Conservation (phyloP, 2,797 vertebrate species). For the Mionectes olivaceus region DNA sequence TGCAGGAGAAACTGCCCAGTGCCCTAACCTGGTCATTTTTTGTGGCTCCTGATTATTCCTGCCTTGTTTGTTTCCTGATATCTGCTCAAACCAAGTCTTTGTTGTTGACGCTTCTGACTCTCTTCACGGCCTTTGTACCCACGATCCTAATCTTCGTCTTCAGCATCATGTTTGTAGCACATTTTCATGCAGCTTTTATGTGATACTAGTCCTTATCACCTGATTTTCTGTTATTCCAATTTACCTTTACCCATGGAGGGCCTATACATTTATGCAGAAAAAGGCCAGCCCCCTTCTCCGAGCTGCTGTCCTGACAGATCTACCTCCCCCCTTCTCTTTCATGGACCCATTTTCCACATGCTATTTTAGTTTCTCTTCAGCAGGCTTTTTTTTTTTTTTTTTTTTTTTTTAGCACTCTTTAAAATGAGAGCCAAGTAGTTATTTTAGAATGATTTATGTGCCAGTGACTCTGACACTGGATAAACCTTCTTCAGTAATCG, state of each 20-base stretch:
- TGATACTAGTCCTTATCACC: background rate
- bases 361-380: background rate
- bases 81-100: background rate
- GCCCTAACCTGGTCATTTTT: background rate
- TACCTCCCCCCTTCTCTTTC: background rate
- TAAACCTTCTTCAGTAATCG: slow-evolving; percentile 16
- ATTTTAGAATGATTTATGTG: background rate
- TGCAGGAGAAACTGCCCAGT: background rate
- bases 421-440: background rate
- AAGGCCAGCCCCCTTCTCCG: background rate
- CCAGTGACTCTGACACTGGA: background rate
- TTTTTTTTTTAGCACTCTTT: background rate
- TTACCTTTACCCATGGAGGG: background rate
- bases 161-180: background rate
- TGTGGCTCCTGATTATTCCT: background rate
- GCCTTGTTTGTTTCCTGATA: fast-evolving
- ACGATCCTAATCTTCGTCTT: background rate
- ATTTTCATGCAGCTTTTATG: background rate
- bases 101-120: background rate
- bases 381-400: background rate
- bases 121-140: background rate
- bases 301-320: background rate
- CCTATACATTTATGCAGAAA: fast-evolving
- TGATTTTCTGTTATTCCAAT: background rate
- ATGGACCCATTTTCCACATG: background rate